Evolutionary conservation across 2,888 invertebrate genomes (phyloP), one percentile per base, ranked within the genome.

Genomic region (Rotaria sp.): DNA sequence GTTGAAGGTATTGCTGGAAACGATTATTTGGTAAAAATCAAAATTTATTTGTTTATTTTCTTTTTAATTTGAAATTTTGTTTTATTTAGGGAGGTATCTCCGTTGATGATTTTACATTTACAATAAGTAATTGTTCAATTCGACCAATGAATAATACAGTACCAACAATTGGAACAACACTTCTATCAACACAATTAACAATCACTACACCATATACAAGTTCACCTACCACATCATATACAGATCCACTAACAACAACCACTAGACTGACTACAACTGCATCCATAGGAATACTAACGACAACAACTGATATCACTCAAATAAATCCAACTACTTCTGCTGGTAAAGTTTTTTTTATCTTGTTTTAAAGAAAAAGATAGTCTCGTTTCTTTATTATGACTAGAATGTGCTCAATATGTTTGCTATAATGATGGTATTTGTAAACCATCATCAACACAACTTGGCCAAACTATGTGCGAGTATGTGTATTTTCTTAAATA

Each of bases 51-150:
- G 4, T 41, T 18, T 67, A 67, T 21, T 11, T 30, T 7, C 7
- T 45, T 45, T 41, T 80, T 1, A 18, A 30, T 10, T n/a, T 67
- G 30, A 55, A 7, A n/a, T 30, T 13, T 30, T 67, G 2, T 1
- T 3, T 45, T 45, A 24, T n/a, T 4, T 45, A 80, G 80, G 80
- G 45, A 2, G 45, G 26, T 80, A 80, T 80, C 3, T 45, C 80
- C 26, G 45, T 80, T 45, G 80, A 80, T 80, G 80, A 80, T 45
- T 80, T 80, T 80, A 80, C 80, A 80, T 80, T 80, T n/a, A 80
- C 80, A 45, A 80, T 45, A 80, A 80, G 80, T 80, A 80, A 80
- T 80, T 80, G 80, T 45, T 80, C 80, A n/a, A 80, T 45, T 45
- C 80, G 80, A 45, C 80, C 80, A 45, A 80, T 80, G 26, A 24